Percentiles rank a stretch among this genome's conserved stretches.
Evolutionary conservation across 2,888 invertebrate genomes (phyloP).

Genomic region (Apomyelois bistriatella): DNA sequence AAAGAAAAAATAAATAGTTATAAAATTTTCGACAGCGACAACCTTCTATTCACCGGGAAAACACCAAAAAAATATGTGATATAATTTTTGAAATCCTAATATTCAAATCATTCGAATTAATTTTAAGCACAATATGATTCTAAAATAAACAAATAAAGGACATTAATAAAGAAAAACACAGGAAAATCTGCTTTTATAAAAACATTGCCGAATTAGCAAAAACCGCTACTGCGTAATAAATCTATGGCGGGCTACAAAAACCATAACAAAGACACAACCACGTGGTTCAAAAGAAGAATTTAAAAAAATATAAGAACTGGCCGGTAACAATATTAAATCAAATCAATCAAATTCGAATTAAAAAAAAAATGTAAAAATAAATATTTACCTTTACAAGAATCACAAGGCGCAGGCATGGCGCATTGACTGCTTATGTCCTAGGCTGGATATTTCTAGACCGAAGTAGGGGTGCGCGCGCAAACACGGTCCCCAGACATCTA

Average conservation of each 20-base stretch:
- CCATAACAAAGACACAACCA: slow-evolving; percentile 6
- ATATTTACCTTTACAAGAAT: slow-evolving; percentile 65
- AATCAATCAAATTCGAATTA: neutral
- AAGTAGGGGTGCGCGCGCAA: slow-evolving; percentile 53
- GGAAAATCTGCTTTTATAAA: neutral
- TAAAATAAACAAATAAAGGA: too few relatives aligned
- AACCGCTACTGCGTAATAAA: slow-evolving; percentile 2
- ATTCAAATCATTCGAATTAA: too few relatives aligned
- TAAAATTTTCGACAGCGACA: too few relatives aligned
- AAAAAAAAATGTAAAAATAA: slow-evolving; percentile 10
- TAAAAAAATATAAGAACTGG: neutral
- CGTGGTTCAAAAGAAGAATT: neutral
- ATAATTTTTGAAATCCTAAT: too few relatives aligned
- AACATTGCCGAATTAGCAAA: slow-evolving; percentile 2
- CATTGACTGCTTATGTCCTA: slow-evolving; percentile 35
- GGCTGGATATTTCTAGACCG: slow-evolving; percentile 33
- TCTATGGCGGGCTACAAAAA: neutral
- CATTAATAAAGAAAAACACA: neutral
- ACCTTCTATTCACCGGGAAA: too few relatives aligned
- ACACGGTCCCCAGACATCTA: slow-evolving; percentile 33
- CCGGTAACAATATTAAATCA: neutral
- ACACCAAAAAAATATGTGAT: too few relatives aligned
- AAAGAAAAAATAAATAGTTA: too few relatives aligned
- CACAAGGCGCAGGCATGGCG: slow-evolving; percentile 70
- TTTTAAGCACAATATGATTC: too few relatives aligned